Evolutionary conservation across 2,888 invertebrate genomes (phyloP), one percentile per base, ranked within the genome.

Genomic region (Microctonus hyperodae): DNA sequence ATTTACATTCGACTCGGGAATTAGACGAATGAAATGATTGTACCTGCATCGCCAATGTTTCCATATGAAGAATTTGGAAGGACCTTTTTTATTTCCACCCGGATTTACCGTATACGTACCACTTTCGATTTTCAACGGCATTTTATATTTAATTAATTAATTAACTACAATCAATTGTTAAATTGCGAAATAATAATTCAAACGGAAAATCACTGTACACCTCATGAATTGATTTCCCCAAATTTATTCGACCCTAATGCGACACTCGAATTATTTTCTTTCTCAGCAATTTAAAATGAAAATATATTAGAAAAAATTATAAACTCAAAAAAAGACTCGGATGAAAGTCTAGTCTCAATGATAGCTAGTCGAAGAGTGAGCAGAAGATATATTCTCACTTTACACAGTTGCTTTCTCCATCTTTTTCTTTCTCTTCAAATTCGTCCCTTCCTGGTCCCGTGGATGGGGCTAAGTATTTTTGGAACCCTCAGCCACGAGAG

Each of bases 41-140:
- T 81, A 83, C 83, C 83, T 83, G 75, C 81, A 80, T 55, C 83
- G 81, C 82, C 82, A 83, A 70, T 83, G 78, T 70, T 79, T 83
- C 83, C 83, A 83, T 28, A 81, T 77, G 44, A 80, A 76, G 73
- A 82, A 83, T 73, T 78, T 82, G 44, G 82, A 81, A 56, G 76
- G 73, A 69, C 74, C 78, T 69, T 79, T 83, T 71, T 79, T 77
- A 68, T 71, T 76, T 37, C 76, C 74, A 58, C 72, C 69, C 10
- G 69, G 67, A 69, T 83, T 83, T 66, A 83, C 83, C 72, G 80
- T 83, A 73, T 83, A 83, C 61, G 79, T 82, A 68, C 81, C 79
- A 69, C 79, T 83, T 68, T 83, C 82, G 70, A 83, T 78, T 78
- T 82, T 83, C 69, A 83, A 73, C 61, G 83, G 83, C 83, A 83